These are phyloP conservation scores for Pelusios castaneus DNA, from an alignment of 2,113 vertebrate species.

Conservation along the genomic window DNA sequence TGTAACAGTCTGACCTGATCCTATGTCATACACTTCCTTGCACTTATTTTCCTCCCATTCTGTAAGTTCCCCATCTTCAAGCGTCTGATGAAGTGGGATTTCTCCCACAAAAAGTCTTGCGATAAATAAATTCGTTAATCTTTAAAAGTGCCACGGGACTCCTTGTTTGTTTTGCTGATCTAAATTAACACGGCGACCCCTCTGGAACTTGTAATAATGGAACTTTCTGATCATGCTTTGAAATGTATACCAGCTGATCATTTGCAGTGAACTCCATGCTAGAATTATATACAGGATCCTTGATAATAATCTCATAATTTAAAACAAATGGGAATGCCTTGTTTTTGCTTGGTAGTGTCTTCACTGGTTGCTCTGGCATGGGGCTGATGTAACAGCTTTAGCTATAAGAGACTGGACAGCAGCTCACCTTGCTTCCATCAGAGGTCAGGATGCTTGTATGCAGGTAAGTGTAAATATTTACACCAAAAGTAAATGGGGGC, in stretches of 20 bases:
- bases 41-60: too few species aligned
- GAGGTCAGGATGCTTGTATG: constrained; percentile 83
- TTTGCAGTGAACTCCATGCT: background rate
- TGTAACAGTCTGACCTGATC: too few species aligned
- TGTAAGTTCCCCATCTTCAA: too few species aligned
- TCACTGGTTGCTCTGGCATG: constrained; percentile 85
- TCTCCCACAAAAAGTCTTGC: too few species aligned
- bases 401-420: constrained; percentile 79
- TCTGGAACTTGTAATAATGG: background rate
- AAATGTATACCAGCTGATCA: background rate
- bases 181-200: too few species aligned
- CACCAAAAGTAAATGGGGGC: fast-evolving
- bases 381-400: constrained; percentile 66
- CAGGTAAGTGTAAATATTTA: constrained; percentile 70
- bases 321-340: background rate
- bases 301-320: background rate
- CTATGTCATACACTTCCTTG: too few species aligned
- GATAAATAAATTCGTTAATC: too few species aligned
- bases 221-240: background rate
- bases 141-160: too few species aligned
- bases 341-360: constrained; percentile 76
- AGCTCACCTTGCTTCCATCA: constrained; percentile 81
- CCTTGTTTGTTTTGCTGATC: too few species aligned
- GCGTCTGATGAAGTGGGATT: too few species aligned
- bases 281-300: background rate